Evolutionary conservation across 1,140 invertebrate species (phyloP).

Genomic region (Lysiphlebus fabarum): DNA sequence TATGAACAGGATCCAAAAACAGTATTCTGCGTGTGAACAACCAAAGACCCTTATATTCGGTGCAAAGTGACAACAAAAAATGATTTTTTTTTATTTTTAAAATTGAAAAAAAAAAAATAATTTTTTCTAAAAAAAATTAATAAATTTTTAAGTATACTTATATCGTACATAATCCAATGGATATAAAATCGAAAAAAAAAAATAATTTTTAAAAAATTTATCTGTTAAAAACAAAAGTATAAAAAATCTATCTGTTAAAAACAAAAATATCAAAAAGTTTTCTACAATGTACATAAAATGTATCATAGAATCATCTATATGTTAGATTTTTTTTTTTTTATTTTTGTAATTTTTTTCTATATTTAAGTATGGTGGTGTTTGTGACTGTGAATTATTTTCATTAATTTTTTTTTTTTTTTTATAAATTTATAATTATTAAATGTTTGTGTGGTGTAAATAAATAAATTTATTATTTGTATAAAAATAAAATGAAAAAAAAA

Average conservation of each 20-base stretch:
- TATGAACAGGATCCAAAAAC: slow-evolving; percentile 30
- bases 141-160: too few species aligned
- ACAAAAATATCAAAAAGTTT: neutral
- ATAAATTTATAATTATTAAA: too few species aligned
- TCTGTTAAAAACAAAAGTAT: neutral
- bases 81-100: neutral
- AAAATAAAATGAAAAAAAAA: neutral
- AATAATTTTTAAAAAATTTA: too few species aligned
- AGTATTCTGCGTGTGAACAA: slow-evolving; percentile 40
- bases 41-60: slow-evolving; percentile 35
- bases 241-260: neutral
- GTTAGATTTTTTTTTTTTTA: slow-evolving; percentile 16
- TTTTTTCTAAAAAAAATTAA: too few species aligned
- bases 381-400: too few species aligned
- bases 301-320: slow-evolving; percentile 26
- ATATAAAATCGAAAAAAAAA: neutral
- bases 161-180: too few species aligned
- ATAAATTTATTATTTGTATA: neutral
- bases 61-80: slow-evolving; percentile 8
- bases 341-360: slow-evolving; percentile 18
- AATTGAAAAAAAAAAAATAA: neutral
- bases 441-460: slow-evolving; percentile 4
- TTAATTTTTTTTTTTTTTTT: slow-evolving; percentile 7
- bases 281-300: slow-evolving; percentile 24
- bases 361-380: too few species aligned